Evolutionary conservation across 2,797 vertebrate genomes (phyloP), one percentile per base, ranked within the genome.

Genomic region (Myotis daubentonii): DNA sequence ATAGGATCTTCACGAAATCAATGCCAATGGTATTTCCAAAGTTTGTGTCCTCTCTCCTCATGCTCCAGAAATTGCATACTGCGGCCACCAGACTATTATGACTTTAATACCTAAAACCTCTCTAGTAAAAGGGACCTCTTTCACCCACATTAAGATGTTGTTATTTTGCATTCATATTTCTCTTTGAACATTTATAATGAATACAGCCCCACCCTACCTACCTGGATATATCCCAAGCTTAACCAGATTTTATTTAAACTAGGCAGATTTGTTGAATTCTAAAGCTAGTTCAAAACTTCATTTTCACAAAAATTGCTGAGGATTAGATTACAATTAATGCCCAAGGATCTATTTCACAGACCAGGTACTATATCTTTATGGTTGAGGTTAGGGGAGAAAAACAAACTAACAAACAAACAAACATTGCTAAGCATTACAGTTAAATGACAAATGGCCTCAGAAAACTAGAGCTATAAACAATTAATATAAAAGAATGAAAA

Each of bases 311-410:
- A 38, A 70, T 41, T 44, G 30, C 49, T 22, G 15, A 70, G 30
- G 74, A 80, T 79, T 92, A 47, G 19, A 47, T 75, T 85, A 84
- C 11, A 75, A 33, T 51, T 28, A 89, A 62, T 78, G 16, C 44
- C 49, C n/a, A 76, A 55, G 44, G 74, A 68, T 55, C 11, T 60
- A 88, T 68, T 92, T 95, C 41, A 80, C 23, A 91, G 65, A 51
- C 17, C 72, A 93, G 87, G 38, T 36, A 44, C 92, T 87, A 3
- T 15, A 20, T 57, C 82, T 68, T 89, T 57, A 83, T 19, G 65
- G 62, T 87, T 93, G 70, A 93, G 8, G 44, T 85, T 68, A 88
- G 62, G 82, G 55, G 85, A 90, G 60, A 96, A 85, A 94, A 93
- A 72, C 49, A 55, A 57, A 47, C 47, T 13, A 10, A 57, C 22